A percentile compares a stretch with the other conserved stretches of the same genome.
Conservation (phyloP, 2,888 invertebrate species). For the Pheosia tremula region DNA sequence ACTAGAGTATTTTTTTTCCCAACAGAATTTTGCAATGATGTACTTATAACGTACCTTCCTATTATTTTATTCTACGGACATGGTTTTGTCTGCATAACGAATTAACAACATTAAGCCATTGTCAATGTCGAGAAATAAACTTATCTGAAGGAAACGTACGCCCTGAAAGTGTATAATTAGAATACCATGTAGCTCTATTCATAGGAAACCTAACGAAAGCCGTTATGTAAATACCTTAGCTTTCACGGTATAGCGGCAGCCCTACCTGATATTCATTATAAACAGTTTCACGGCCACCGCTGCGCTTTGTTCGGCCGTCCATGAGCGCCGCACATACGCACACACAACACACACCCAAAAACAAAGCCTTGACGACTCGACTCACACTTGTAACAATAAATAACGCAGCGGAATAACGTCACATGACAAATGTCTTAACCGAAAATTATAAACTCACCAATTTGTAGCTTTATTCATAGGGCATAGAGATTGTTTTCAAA, state of each 20-base stretch:
- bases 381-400: conserved; percentile 54
- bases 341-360: conserved; percentile 34
- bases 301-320: conserved; percentile 70
- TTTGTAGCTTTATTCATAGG: background rate
- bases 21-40: too few relatives aligned
- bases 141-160: too few relatives aligned
- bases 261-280: conserved; percentile 45
- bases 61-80: too few relatives aligned
- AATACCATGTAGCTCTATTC: too few relatives aligned
- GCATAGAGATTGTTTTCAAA: background rate
- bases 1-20: too few relatives aligned
- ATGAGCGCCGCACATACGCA: conserved; percentile 51
- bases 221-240: background rate
- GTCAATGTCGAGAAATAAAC: too few relatives aligned
- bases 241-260: conserved; percentile 13
- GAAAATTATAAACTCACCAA: background rate
- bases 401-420: conserved; percentile 53
- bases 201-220: too few relatives aligned
- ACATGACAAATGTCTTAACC: background rate
- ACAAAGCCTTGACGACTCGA: conserved; percentile 62
- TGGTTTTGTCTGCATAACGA: too few relatives aligned
- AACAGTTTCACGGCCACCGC: conserved; percentile 71
- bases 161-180: too few relatives aligned
- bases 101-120: too few relatives aligned
- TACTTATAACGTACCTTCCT: too few relatives aligned